Evolutionary conservation across 2,888 invertebrate genomes (phyloP), one percentile per base, ranked within the genome.

Genomic region (Trissonchulus latispiculum): DNA sequence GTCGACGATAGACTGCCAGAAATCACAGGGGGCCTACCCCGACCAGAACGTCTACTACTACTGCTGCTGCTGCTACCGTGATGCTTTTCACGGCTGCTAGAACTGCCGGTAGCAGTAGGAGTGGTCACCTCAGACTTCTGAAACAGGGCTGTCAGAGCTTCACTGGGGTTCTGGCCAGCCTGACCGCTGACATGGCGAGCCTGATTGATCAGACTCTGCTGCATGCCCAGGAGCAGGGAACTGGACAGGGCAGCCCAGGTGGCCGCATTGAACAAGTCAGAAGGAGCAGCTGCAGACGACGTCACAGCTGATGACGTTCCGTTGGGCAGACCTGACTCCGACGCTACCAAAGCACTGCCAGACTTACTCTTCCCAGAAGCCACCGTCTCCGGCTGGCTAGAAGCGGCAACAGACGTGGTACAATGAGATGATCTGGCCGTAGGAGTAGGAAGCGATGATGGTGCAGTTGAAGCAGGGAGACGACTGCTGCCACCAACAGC

Each of bases 191-290:
- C 48, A 23, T 48, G 48, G 8, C 48, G 8, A 36, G 28, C n/a
- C 23, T 48, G 37, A 8, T 70, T 70, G 18, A 36, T 18, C n/a
- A 70, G 8, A 28, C 31, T 35, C 2, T 23, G 28, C 29, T 70
- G 70, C 70, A 37, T 70, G 23, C n/a, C 48, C 8, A 72, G 33
- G 48, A 72, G 32, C 48, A 67, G 35, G 18, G 33, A 64, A 68
- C 64, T 72, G 31, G 67, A 68, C 18, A 72, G 36, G 1, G 72
- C 72, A 8, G 72, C 67, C 72, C 72, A 72, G 59, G 72, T 68
- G 32, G 35, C 36, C 3, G 72, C 72, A 32, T 72, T 68, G 64
- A 72, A 64, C 28, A 72, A 32, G 3, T 62, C 35, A n/a, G 72
- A 36, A 64, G 35, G 36, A 59, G 2, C 18, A 3, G 31, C 2